These are phyloP conservation scores for Erebia epiphron DNA, from an alignment of 2,888 invertebrate species.

Conservation along the genomic window DNA sequence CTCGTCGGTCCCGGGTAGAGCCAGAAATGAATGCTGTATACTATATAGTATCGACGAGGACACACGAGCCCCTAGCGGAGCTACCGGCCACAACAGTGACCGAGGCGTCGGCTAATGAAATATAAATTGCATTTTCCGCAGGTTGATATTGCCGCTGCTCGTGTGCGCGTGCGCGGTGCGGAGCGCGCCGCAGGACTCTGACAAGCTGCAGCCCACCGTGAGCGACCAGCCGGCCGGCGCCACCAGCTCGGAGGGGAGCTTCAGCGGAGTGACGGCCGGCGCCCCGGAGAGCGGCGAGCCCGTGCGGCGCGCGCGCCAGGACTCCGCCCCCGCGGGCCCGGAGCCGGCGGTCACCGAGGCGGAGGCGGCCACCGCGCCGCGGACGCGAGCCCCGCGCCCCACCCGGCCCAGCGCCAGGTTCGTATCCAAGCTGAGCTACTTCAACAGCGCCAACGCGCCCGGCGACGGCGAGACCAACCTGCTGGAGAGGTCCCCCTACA, in stretches of 20 bases:
- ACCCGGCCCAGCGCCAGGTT: background rate
- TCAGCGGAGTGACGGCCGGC: no score
- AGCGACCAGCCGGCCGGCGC: background rate
- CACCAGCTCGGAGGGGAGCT: background rate
- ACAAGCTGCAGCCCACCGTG: background rate
- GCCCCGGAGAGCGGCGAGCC: background rate
- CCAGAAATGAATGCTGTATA: no score
- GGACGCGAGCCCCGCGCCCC: background rate
- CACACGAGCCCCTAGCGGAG: no score
- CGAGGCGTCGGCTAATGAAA: no score
- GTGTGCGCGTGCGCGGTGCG: background rate
- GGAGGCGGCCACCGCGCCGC: background rate
- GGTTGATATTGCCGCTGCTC: background rate
- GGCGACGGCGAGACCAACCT: constrained; percentile 50
- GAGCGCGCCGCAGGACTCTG: background rate
- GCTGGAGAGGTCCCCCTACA: constrained; percentile 46
- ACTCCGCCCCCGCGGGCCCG: background rate
- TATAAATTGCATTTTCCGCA: background rate
- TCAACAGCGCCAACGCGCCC: background rate
- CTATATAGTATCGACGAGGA: no score
- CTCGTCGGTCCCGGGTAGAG: no score
- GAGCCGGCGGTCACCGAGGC: background rate
- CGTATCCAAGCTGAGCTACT: constrained; percentile 18
- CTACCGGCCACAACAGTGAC: no score
- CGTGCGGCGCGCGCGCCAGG: background rate